Evolutionary conservation across 2,113 vertebrate species (phyloP).

Genomic region (Rhinolophus ferrumequinum): DNA sequence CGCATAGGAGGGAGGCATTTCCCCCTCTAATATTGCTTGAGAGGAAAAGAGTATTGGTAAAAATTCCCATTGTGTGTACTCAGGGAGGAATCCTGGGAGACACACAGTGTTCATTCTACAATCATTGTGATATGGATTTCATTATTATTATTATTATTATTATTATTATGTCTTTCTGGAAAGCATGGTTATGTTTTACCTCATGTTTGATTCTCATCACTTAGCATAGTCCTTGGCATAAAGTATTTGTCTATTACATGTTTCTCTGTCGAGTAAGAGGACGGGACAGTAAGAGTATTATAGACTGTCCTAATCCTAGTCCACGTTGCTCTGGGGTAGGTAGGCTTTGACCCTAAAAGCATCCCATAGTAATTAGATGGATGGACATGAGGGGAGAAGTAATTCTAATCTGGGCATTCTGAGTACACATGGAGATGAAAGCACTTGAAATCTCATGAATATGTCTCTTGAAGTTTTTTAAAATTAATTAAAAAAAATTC

Average conservation of each 20-base stretch:
- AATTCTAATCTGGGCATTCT: not conserved
- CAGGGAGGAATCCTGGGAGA: not conserved
- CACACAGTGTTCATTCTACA: not conserved
- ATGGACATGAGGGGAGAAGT: not conserved
- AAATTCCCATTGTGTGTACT: not conserved
- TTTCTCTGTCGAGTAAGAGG: not conserved
- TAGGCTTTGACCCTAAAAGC: not conserved
- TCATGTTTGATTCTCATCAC: not conserved
- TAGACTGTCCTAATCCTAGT: not conserved
- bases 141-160: not conserved
- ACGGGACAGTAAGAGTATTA: not conserved
- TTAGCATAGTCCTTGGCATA: not conserved
- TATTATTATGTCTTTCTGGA: not conserved
- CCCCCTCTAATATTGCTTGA: not conserved
- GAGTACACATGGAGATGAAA: not conserved
- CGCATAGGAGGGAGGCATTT: not conserved
- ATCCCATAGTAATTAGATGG: not conserved
- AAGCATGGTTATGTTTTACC: not conserved
- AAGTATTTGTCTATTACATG: not conserved
- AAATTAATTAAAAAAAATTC: not conserved
- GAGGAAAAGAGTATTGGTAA: not conserved
- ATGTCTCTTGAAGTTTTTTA: not conserved
- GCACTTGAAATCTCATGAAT: not conserved
- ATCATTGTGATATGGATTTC: not conserved
- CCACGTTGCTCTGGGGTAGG: not conserved